Evolutionary conservation across 1,140 invertebrate genomes (phyloP), one percentile per base, ranked within the genome.

Genomic region (Drosophila quadrilineata): DNA sequence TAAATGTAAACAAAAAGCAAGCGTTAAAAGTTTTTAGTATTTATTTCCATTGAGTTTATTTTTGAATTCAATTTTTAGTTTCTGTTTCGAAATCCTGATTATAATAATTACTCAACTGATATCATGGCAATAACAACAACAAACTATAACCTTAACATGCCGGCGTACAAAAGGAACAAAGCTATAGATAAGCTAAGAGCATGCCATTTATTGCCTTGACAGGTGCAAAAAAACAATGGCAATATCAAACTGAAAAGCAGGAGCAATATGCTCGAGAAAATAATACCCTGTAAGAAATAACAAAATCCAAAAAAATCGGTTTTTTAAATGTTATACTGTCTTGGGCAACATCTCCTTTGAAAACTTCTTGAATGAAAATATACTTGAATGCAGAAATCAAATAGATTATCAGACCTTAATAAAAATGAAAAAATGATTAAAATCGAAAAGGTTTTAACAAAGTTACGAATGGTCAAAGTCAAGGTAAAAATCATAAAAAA

Each of bases 161-260:
- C 48, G 19, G 43, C 71, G 40, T 84, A 84, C 76, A 72, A 84
- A 76, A 84, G n/a, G n/a, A n/a, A n/a, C n/a, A n/a, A 80, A 71
- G 71, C 71, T 82, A 75, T 68, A 82, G 72, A 75, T 75, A 75
- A 80, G 75, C 75, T 68, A 60, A 70, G n/a, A n/a, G 75, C 75
- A 50, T 65, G 54, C 67, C 60, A 79, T 77, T 74, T 80, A 77
- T 77, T 77, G 70, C 46, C 54, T 53, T 53, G 56, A 29, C 38
- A 63, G 56, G 16, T 14, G 14, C 4, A 14, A 35, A 45, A 43
- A 4, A 33, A 24, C 6, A 16, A 9, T 2, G 53, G 22, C n/a
- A 16, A 22, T 8, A 28, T 12, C 14, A 21, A 16, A 26, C 0
- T 40, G 12, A 53, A 29, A 26, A 26, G 8, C 8, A n/a, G 2